phyloP scores from a whole-genome alignment of 2,113 vertebrate species.

The Crotalus viridis region DNA sequence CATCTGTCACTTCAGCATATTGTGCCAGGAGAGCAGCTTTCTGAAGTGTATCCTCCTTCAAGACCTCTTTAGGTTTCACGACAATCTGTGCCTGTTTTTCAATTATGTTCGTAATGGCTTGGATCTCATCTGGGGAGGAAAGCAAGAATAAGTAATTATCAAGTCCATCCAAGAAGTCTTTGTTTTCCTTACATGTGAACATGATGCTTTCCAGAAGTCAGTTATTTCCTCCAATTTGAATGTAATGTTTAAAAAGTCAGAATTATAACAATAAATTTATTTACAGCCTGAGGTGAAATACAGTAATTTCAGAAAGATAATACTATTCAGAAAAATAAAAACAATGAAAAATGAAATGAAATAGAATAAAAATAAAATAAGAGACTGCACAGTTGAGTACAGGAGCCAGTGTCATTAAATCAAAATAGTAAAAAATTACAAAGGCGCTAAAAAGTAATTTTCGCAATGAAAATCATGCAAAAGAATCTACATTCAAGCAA shows the following conservation, averaged over 20 bases:
- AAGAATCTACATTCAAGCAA: neutral
- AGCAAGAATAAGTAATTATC: neutral
- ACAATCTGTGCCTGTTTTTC: constrained; percentile 97
- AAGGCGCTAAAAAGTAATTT: neutral
- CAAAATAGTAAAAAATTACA: neutral
- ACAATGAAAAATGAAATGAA: neutral
- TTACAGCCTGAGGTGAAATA: neutral
- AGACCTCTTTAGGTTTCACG: constrained; percentile 86
- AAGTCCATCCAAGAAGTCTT: neutral
- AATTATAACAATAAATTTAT: neutral
- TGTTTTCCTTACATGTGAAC: accelerated
- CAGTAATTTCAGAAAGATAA: neutral
- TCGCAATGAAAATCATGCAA: neutral
- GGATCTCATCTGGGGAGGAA: constrained; percentile 79
- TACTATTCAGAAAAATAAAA: neutral
- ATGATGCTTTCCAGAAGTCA: neutral
- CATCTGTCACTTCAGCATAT: constrained; percentile 90
- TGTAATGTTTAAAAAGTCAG: neutral
- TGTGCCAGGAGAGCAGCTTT: constrained; percentile 94
- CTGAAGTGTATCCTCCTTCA: constrained; percentile 82
- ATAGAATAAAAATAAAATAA: neutral
- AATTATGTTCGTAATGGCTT: constrained; percentile 90
- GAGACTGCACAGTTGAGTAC: neutral
- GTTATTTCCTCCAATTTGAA: neutral
- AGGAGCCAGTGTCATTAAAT: neutral